phyloP scores from a whole-genome alignment of 1,140 invertebrate species.

The Cherax quadricarinatus region DNA sequence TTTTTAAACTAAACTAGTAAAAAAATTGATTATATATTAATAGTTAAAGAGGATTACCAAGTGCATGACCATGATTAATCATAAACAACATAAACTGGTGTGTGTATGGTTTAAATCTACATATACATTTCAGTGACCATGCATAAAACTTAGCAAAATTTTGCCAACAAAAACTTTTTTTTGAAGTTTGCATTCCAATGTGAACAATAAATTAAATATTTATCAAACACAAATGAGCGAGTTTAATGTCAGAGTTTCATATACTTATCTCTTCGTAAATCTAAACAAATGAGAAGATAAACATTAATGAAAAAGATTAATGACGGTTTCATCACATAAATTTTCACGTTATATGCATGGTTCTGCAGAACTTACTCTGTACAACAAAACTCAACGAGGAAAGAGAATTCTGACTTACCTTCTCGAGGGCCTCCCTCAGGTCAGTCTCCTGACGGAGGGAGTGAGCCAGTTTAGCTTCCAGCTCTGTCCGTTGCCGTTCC shows the following conservation, averaged over 20 bases:
- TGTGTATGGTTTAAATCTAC: not conserved
- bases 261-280: conserved; percentile 4
- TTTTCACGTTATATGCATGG: not conserved
- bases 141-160: not conserved
- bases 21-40: too few species aligned
- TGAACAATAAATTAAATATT: not conserved
- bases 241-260: not conserved
- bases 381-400: not conserved
- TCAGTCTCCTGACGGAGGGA: conserved; percentile 70
- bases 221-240: not conserved
- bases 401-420: conserved; percentile 35
- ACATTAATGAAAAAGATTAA: not conserved
- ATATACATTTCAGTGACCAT: not conserved
- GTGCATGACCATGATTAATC: not conserved
- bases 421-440: conserved; percentile 70
- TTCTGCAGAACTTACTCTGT: not conserved
- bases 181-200: not conserved
- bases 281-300: not conserved
- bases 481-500: conserved; percentile 64
- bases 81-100: not conserved
- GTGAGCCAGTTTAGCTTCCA: conserved; percentile 70
- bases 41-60: too few species aligned
- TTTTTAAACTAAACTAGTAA: too few species aligned
- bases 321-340: not conserved
- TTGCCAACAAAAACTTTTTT: not conserved